Evolutionary conservation across 92 coral and sea anemone genomes (phyloP).

Genomic region (Palythoa grandis): DNA sequence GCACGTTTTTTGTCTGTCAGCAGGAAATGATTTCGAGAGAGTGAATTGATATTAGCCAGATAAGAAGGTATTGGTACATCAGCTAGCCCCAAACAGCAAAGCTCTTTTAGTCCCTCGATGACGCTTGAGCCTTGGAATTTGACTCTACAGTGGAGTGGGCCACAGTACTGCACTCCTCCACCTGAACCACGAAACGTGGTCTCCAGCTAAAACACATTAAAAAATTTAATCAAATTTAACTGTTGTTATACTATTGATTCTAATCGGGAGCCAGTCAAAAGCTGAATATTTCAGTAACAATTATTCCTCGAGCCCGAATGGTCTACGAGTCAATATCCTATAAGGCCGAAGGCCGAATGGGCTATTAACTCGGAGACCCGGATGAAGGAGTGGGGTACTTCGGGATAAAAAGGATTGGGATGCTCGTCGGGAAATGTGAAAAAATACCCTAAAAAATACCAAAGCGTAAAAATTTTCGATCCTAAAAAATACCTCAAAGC

Average conservation of each 20-base stretch:
- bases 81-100: conserved; percentile 70
- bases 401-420: too few species aligned
- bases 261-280: not conserved
- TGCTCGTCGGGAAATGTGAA: too few species aligned
- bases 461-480: too few species aligned
- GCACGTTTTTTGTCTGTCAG: conserved; percentile 76
- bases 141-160: conserved; percentile 74
- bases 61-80: conserved; percentile 85
- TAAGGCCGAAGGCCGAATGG: too few species aligned
- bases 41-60: conserved; percentile 80
- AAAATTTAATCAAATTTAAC: too few species aligned
- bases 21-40: conserved; percentile 75
- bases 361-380: too few species aligned
- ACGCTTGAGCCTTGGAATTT: conserved; percentile 92
- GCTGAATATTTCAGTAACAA: not conserved
- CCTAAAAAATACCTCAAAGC: too few species aligned
- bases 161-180: conserved; percentile 56
- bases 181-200: conserved; percentile 73
- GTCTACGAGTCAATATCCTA: too few species aligned
- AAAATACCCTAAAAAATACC: too few species aligned
- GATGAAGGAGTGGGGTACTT: too few species aligned
- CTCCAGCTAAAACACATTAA: conserved; percentile 54
- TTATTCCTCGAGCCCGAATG: too few species aligned
- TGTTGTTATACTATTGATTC: too few species aligned
- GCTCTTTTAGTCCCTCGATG: conserved; percentile 86